phyloP scores from a whole-genome alignment of 2,797 vertebrate genomes.

The Gymnodraco acuticeps region DNA sequence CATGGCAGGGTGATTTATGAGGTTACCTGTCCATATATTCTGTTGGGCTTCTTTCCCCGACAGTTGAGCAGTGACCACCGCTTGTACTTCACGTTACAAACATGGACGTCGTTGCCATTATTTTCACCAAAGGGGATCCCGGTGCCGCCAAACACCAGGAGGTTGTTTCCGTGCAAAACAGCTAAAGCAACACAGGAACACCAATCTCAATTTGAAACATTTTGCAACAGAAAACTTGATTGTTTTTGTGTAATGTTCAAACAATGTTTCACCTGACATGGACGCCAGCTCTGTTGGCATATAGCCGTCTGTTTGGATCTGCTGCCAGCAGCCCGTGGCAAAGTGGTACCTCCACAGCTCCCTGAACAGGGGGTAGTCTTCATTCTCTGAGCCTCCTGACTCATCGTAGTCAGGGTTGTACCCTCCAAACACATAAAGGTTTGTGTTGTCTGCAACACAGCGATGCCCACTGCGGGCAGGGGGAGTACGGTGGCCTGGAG shows the following conservation, averaged over 20 bases:
- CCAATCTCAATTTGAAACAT: not conserved
- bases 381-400: conserved; percentile 95
- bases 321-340: conserved; percentile 96
- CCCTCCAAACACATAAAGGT: conserved; percentile 96
- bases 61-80: conserved; percentile 97
- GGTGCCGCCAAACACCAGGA: conserved; percentile 97
- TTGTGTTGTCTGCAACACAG: conserved; percentile 95
- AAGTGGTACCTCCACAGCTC: conserved; percentile 99
- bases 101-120: conserved; percentile 96
- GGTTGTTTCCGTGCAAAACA: conserved; percentile 96
- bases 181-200: conserved; percentile 79
- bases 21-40: conserved; percentile 96
- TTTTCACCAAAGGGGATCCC: conserved; percentile 98
- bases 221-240: not conserved
- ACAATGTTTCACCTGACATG: conserved; percentile 91
- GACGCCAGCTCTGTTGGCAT: conserved; percentile 98
- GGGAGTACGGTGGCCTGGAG: conserved; percentile 89
- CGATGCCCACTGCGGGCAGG: conserved; percentile 96
- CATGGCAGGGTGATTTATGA: not conserved
- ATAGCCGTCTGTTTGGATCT: conserved; percentile 96
- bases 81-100: conserved; percentile 98
- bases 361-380: conserved; percentile 96
- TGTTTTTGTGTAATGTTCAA: not conserved
- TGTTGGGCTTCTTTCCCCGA: conserved; percentile 95
- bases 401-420: conserved; percentile 98